Conservation (phyloP, 1,140 invertebrate species). For the Paraescarpia echinospica region DNA sequence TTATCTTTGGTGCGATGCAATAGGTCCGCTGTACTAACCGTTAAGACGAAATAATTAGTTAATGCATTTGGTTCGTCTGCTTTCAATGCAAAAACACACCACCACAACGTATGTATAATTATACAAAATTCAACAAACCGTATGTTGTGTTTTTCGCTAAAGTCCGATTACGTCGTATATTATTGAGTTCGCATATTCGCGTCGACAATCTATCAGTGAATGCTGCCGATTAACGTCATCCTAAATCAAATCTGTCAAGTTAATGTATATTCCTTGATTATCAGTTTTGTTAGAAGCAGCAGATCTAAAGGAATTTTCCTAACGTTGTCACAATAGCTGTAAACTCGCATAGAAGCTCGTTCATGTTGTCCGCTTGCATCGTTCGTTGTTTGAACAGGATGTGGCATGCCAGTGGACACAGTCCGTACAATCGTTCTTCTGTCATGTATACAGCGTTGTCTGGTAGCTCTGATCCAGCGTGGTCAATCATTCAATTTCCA, state of each 20-base stretch:
- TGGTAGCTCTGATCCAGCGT: not conserved
- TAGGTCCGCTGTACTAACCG: not conserved
- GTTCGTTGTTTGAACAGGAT: not conserved
- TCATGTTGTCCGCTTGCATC: not conserved
- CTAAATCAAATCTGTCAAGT: not conserved
- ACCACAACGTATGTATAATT: not conserved
- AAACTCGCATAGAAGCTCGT: not conserved
- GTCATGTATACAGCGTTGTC: not conserved
- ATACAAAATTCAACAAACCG: not conserved
- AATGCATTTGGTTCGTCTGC: too few species aligned
- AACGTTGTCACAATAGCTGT: not conserved
- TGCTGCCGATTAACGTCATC: not conserved
- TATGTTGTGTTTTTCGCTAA: not conserved
- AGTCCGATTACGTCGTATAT: not conserved
- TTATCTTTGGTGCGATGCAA: not conserved
- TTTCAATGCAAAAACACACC: too few species aligned
- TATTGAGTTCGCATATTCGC: not conserved
- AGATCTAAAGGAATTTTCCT: not conserved
- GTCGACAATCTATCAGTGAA: not conserved
- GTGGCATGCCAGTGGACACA: too few species aligned
- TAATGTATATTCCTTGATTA: not conserved
- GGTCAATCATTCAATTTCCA: too few species aligned
- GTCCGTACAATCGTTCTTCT: too few species aligned
- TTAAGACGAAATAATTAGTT: too few species aligned
- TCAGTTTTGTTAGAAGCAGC: not conserved